Percentiles rank a stretch among this genome's conserved stretches.
Conservation (phyloP, 2,797 vertebrate species). For the Bovichtus variegatus region DNA sequence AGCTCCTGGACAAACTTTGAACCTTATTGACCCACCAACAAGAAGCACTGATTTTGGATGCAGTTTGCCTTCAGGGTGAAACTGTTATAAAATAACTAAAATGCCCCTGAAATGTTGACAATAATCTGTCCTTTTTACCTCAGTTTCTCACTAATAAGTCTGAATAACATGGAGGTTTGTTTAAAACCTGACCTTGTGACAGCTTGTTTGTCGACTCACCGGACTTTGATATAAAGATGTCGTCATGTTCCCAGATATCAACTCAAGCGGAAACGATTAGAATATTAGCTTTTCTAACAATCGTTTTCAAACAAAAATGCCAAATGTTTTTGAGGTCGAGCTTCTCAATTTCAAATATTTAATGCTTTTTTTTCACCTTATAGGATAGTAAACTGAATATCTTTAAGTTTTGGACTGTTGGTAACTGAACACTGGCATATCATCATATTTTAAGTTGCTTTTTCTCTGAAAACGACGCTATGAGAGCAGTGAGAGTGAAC, state of each 20-base stretch:
- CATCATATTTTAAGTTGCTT: no score
- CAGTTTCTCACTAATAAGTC: neutral
- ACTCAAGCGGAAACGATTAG: neutral
- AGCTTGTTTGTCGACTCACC: neutral
- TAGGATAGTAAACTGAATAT: no score
- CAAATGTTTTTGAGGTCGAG: neutral
- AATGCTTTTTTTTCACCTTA: no score
- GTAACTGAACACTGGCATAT: no score
- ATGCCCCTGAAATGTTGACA: neutral
- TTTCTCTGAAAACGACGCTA: no score
- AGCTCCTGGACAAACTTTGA: neutral
- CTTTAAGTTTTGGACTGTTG: no score
- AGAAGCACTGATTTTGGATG: neutral
- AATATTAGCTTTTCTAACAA: no score
- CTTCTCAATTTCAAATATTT: neutral
- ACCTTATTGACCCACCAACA: neutral
- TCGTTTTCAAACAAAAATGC: neutral
- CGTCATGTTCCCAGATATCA: neutral
- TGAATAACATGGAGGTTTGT: neutral
- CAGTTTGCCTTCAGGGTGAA: conserved; percentile 16
- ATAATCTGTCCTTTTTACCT: neutral
- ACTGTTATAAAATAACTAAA: conserved; percentile 20
- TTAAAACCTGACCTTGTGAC: neutral
- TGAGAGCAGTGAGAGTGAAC: no score
- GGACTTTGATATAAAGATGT: no score